Evolutionary conservation across 2,797 vertebrate genomes (phyloP).

Genomic region (Masticophis lateralis): DNA sequence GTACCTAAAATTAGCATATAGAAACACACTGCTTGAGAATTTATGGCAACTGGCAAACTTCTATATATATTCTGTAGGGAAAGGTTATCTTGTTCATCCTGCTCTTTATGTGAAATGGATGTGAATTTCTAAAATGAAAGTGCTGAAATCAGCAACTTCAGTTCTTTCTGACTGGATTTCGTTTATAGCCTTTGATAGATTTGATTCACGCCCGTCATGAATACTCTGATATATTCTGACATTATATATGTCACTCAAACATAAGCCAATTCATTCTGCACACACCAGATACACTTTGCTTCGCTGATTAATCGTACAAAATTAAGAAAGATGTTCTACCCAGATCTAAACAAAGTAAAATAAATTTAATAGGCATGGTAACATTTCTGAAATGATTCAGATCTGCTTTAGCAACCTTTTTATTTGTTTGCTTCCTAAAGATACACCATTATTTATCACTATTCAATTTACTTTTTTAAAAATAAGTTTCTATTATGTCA

Average conservation of each 20-base stretch:
- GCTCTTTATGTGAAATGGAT: background rate
- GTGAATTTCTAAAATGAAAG: background rate
- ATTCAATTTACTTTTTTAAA: background rate
- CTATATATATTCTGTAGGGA: background rate
- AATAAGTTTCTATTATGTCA: background rate
- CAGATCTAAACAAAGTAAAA: background rate
- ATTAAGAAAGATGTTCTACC: background rate
- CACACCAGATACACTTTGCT: background rate
- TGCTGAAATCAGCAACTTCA: background rate
- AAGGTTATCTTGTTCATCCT: background rate
- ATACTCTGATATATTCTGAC: background rate
- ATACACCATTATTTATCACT: background rate
- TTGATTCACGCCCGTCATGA: background rate
- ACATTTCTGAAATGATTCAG: background rate
- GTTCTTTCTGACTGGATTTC: background rate
- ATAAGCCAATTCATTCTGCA: background rate
- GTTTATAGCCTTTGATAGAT: background rate
- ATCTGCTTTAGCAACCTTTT: background rate
- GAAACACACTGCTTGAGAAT: background rate
- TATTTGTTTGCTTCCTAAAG: background rate
- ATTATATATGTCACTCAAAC: background rate
- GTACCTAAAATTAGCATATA: background rate
- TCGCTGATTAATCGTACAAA: background rate
- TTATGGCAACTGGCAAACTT: background rate
- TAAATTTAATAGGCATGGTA: background rate